Evolutionary conservation across 2,888 invertebrate species (phyloP).

Genomic region (Scelioninae gen. 2): DNA sequence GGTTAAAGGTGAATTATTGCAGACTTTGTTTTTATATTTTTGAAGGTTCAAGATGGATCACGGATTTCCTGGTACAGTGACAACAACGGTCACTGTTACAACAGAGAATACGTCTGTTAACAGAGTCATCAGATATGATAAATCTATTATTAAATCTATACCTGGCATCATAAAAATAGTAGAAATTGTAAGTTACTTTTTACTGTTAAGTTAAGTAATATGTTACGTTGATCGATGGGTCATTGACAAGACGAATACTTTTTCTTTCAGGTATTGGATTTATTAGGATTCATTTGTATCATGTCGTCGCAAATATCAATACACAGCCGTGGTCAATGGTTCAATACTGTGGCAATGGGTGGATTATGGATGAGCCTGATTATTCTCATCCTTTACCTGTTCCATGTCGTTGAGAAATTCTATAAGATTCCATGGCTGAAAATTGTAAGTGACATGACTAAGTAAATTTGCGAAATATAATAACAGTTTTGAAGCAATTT

Average conservation of each 20-base stretch:
- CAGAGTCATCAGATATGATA: conserved; percentile 85
- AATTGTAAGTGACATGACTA: conserved; percentile 76
- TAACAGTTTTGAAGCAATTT: too few species aligned
- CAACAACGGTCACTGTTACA: conserved; percentile 79
- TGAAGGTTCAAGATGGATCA: conserved; percentile 75
- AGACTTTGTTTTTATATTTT: background rate
- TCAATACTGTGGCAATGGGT: conserved; percentile 86
- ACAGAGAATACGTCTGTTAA: conserved; percentile 81
- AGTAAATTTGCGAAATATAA: background rate
- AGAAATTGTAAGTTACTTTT: conserved; percentile 81
- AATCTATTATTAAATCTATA: conserved; percentile 81
- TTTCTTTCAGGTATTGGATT: conserved; percentile 78
- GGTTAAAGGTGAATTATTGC: too few species aligned
- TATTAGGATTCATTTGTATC: conserved; percentile 89
- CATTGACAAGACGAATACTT: background rate
- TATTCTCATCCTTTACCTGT: conserved; percentile 86
- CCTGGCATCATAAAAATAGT: conserved; percentile 86
- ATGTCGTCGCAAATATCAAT: conserved; percentile 76
- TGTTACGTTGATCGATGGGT: background rate
- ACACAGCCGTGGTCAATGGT: conserved; percentile 82
- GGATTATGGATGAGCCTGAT: conserved; percentile 91
- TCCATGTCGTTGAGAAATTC: conserved; percentile 90
- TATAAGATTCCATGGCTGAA: conserved; percentile 91
- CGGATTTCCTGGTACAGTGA: conserved; percentile 85
- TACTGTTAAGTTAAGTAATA: background rate